Conservation (phyloP, 2,113 vertebrate genomes). For the Lepus timidus region DNA sequence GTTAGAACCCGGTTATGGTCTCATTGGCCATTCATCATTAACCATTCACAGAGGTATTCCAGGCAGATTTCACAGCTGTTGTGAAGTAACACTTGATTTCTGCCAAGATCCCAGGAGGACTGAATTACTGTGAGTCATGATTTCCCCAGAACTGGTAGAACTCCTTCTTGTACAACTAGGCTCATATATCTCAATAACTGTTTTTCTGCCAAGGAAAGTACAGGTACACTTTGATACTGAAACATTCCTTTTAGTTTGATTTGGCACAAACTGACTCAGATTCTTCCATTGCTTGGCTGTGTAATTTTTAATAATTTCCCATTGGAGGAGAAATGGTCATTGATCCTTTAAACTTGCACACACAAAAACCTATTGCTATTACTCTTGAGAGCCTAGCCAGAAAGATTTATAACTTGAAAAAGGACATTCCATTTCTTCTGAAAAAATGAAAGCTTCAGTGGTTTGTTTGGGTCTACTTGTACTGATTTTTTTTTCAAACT, state of each 20-base stretch:
- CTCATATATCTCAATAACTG: slow-evolving; percentile 53
- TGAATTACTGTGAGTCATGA: slow-evolving; percentile 70
- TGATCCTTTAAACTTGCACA: slow-evolving; percentile 49
- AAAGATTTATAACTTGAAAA: slow-evolving; percentile 61
- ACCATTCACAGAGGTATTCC: background rate
- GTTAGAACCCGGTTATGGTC: slow-evolving; percentile 14
- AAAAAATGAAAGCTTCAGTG: background rate
- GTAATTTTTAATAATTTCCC: slow-evolving; percentile 47
- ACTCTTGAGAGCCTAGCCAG: background rate
- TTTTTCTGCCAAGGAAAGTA: slow-evolving; percentile 16
- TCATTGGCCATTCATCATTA: slow-evolving; percentile 51
- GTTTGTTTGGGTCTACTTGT: background rate
- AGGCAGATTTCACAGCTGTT: slow-evolving; percentile 63
- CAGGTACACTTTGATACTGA: slow-evolving; percentile 58
- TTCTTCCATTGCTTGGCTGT: background rate
- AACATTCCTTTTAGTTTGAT: slow-evolving; percentile 23
- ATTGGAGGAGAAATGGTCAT: background rate
- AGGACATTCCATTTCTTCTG: slow-evolving; percentile 39
- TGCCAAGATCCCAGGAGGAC: slow-evolving; percentile 68
- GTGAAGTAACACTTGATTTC: slow-evolving; percentile 65
- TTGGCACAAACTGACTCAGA: slow-evolving; percentile 30
- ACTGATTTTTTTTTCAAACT: background rate
- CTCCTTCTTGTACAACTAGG: slow-evolving; percentile 30
- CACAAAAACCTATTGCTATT: slow-evolving; percentile 1
- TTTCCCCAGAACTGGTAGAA: slow-evolving; percentile 70